Percentiles rank a stretch among this genome's conserved stretches.
Evolutionary conservation across 1,140 invertebrate genomes (phyloP).

Genomic region (Yoshiicerus persimilis): DNA sequence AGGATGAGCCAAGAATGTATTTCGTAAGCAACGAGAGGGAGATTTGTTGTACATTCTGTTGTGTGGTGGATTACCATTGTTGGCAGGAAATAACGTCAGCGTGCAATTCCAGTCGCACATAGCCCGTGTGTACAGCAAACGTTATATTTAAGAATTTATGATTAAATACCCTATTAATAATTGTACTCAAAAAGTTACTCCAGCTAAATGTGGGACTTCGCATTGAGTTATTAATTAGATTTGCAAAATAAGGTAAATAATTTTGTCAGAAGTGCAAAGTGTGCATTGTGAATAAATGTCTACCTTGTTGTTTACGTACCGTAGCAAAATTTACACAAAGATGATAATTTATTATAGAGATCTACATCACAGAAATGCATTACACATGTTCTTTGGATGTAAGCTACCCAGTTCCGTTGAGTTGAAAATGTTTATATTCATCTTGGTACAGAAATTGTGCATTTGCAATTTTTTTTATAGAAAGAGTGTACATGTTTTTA

Average conservation of each 20-base stretch:
- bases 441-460: neutral
- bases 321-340: neutral
- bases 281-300: neutral
- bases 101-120: neutral
- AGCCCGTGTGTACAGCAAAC: too few relatives aligned
- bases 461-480: neutral
- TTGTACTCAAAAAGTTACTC: too few relatives aligned
- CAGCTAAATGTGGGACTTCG: too few relatives aligned
- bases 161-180: too few relatives aligned
- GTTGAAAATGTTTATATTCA: neutral
- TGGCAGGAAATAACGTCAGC: too few relatives aligned
- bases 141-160: too few relatives aligned
- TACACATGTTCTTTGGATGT: neutral
- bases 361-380: neutral
- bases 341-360: neutral
- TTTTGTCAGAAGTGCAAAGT: too few relatives aligned
- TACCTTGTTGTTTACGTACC: neutral
- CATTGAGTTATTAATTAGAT: too few relatives aligned
- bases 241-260: too few relatives aligned
- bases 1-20: constrained; percentile 1
- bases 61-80: neutral
- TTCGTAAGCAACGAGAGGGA: constrained; percentile 25
- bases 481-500: neutral
- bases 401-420: neutral
- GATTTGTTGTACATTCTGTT: neutral